Percentiles rank a stretch among this genome's conserved stretches.
Evolutionary conservation across 2,113 vertebrate genomes (phyloP).

Genomic region (Sitta europaea): DNA sequence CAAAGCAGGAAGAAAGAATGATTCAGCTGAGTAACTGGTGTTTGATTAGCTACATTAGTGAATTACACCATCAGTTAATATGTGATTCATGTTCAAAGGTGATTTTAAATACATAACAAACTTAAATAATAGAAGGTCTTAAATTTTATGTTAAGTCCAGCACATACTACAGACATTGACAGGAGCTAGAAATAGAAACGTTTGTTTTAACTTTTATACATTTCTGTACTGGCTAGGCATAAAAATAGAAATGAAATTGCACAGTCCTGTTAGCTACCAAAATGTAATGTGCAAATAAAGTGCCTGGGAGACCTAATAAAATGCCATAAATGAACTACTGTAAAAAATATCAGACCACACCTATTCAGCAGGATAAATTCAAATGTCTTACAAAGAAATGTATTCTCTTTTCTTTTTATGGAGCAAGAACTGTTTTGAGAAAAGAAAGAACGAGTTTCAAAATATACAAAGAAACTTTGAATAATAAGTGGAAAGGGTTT

Average conservation of each 20-base stretch:
- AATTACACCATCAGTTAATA: neutral
- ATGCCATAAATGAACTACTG: slow-evolving; percentile 61
- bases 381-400: slow-evolving; percentile 52
- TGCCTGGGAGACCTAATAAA: slow-evolving; percentile 67
- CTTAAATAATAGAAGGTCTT: neutral
- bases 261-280: slow-evolving; percentile 44
- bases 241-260: slow-evolving; percentile 62
- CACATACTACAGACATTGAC: slow-evolving; percentile 18
- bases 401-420: slow-evolving; percentile 49
- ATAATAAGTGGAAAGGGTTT: neutral
- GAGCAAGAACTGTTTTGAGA: neutral
- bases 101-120: neutral
- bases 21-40: neutral
- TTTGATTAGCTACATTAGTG: neutral
- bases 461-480: slow-evolving; percentile 16
- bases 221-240: slow-evolving; percentile 30
- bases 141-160: neutral
- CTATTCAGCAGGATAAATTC: slow-evolving; percentile 57
- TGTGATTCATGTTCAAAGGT: neutral
- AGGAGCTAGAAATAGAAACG: slow-evolving; percentile 40
- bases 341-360: slow-evolving; percentile 67
- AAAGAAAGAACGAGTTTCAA: slow-evolving; percentile 15
- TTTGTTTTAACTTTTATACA: slow-evolving; percentile 48
- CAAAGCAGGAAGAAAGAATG: slow-evolving; percentile 15
- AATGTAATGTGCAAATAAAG: slow-evolving; percentile 63